A percentile compares a stretch with the other conserved stretches of the same genome.
phyloP scores from a whole-genome alignment of 2,888 invertebrate species.

The Epicampocera succincta region DNA sequence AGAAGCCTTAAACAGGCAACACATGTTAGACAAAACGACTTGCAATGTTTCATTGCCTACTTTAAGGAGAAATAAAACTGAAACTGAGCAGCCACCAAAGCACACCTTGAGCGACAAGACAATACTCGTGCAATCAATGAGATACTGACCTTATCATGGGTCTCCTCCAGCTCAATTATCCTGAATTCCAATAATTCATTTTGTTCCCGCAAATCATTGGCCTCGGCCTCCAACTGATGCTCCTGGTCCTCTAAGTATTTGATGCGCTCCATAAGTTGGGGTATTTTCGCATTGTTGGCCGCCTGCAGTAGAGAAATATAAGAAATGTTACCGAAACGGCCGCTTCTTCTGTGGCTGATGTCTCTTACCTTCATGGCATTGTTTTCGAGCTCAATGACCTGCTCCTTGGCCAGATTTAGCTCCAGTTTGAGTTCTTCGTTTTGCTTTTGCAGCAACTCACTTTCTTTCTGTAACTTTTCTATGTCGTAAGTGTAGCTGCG shows the following conservation, averaged over 20 bases:
- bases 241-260: conserved; percentile 83
- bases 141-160: conserved; percentile 82
- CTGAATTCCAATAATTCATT: conserved; percentile 91
- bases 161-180: conserved; percentile 88
- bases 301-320: conserved; percentile 71
- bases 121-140: no score
- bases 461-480: conserved; percentile 80
- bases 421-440: conserved; percentile 82
- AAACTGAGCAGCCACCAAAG: no score
- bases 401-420: conserved; percentile 82
- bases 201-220: conserved; percentile 89
- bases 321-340: conserved; percentile 4
- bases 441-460: conserved; percentile 81
- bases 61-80: no score
- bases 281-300: conserved; percentile 76
- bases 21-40: no score
- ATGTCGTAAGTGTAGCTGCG: conserved; percentile 78
- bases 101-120: no score
- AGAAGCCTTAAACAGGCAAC: no score
- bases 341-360: neutral
- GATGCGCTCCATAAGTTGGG: conserved; percentile 80
- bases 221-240: conserved; percentile 85
- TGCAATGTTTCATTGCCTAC: no score
- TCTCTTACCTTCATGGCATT: conserved; percentile 81
- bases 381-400: conserved; percentile 82